Percentiles rank a stretch among this genome's conserved stretches.
These are phyloP conservation scores for Pipra filicauda DNA, from an alignment of 2,113 vertebrate genomes.

Conservation along the genomic window DNA sequence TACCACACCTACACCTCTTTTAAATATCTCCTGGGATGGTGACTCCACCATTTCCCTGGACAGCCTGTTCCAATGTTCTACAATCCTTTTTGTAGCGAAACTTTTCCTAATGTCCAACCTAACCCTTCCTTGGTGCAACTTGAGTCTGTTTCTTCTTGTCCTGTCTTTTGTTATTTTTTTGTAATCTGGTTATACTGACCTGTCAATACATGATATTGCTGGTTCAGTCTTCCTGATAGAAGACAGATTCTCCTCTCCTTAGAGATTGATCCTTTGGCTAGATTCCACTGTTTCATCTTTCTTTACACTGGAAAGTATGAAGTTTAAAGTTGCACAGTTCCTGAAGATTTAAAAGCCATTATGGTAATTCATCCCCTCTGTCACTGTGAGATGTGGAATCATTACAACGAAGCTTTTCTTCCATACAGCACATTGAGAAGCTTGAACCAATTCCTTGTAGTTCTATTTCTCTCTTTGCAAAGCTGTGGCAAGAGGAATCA, in stretches of 20 bases:
- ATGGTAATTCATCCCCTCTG: background rate
- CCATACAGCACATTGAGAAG: background rate
- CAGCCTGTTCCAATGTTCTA: background rate
- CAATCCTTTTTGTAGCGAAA: background rate
- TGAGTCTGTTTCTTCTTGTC: background rate
- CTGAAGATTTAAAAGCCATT: background rate
- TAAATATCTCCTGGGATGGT: background rate
- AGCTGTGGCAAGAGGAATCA: slow-evolving; percentile 24
- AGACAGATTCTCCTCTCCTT: background rate
- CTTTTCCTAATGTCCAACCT: background rate
- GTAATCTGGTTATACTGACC: background rate
- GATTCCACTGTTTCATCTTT: background rate
- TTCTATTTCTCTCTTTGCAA: background rate
- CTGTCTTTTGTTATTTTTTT: background rate
- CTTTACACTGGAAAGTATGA: background rate
- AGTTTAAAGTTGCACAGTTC: background rate
- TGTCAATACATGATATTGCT: background rate
- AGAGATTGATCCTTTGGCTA: background rate
- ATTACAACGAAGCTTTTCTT: background rate
- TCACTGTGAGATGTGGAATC: background rate
- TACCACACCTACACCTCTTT: background rate
- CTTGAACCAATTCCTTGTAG: background rate
- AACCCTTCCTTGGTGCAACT: background rate
- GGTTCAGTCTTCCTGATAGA: background rate
- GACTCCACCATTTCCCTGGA: background rate